Evolutionary conservation across 2,888 invertebrate genomes (phyloP).

Genomic region (Sarcophaga rosellei): DNA sequence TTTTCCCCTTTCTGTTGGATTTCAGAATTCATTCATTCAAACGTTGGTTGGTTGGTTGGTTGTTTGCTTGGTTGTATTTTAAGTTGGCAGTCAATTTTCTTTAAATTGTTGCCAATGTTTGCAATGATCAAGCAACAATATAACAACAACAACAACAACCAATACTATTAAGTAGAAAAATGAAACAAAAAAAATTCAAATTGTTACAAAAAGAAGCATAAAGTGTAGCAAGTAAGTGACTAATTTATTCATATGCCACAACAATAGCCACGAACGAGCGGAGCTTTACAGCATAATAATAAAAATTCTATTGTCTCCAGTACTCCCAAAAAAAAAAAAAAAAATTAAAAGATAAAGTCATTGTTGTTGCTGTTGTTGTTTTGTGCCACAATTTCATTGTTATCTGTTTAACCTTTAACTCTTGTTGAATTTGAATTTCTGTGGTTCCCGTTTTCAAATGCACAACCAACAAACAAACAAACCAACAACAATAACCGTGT

Average conservation of each 20-base stretch:
- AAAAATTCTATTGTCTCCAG: neutral
- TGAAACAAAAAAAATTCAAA: constrained; percentile 2
- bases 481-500: constrained; percentile 20
- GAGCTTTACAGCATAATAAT: constrained; percentile 23
- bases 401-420: constrained; percentile 29
- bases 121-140: constrained; percentile 39
- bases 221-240: constrained; percentile 63
- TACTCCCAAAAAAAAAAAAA: neutral
- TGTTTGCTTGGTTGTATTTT: constrained; percentile 8
- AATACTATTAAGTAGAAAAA: neutral
- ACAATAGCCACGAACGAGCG: constrained; percentile 52
- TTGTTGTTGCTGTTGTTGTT: neutral
- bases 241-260: constrained; percentile 64
- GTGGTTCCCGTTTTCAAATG: neutral
- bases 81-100: constrained; percentile 62
- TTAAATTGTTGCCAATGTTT: constrained; percentile 61
- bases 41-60: neutral
- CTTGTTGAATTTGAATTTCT: neutral
- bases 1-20: constrained; percentile 1
- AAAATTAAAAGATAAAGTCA: neutral
- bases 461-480: too few species aligned
- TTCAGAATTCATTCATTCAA: neutral
- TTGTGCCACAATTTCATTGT: constrained; percentile 36
- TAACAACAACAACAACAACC: neutral
- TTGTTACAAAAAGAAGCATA: constrained; percentile 34